Evolutionary conservation across 1,140 invertebrate species (phyloP), one percentile per base, ranked within the genome.

Genomic region (Neodiprion fabricii): DNA sequence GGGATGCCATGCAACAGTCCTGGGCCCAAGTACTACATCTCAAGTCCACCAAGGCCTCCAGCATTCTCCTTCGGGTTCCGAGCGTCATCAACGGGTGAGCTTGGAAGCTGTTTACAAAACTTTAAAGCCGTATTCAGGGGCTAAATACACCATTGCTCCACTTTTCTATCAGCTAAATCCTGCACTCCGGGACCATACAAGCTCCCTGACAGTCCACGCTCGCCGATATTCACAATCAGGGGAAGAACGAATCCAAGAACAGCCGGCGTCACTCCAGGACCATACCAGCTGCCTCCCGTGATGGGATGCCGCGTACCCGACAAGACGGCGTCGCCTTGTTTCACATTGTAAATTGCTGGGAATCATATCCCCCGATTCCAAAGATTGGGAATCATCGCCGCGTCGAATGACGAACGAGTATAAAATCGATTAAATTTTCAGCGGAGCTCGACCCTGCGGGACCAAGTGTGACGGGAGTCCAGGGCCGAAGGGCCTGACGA

Each of bases 1-100:
- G 17, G 65, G 1, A 14, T 48, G 3, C 0, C n/a, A n/a, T 71
- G 75, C 48, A 8, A 40, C 48, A 74, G 79, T 47, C 85, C 86
- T 66, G 86, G 87, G 40, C 87, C 87, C 67, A 80, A 79, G 12
- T 86, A 87, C 71, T 67, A 72, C 11, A 53, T 79, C 2, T 8
- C 74, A 9, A 53, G 73, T n/a, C 77, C 75, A 0, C 28, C 28
- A 40, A 40, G 28, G 2, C 28, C 28, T 0, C 69, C 69, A 40
- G 83, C 80, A 48, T 84, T 80, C 48, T 76, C 80, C 0, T 76
- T 86, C 28, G 83, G 84, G 69, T 71, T 11, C 40, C 48, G 48
- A 75, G 67, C 9, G 61, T 49, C n/a, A 17, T 9, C n/a, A 11
- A 40, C 28, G 28, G 5, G 28, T 40, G 28, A 40, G 1, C 28